Base-by-base conservation (phyloP, 1,140 invertebrate species). In the Drosophila lacteicornis region DNA sequence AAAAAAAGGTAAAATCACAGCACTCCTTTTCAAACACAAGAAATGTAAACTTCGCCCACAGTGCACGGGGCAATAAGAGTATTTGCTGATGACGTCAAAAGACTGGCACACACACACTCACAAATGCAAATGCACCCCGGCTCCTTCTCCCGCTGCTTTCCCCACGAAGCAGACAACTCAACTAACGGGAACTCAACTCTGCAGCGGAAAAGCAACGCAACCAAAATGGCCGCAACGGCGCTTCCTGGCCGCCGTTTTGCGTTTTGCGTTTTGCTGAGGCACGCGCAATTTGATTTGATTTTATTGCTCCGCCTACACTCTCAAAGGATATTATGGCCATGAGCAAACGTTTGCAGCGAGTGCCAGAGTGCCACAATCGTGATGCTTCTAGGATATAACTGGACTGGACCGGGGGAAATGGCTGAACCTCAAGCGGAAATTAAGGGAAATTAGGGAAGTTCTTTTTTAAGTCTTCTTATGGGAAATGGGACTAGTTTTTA, bases 41-140 rank as follows among this genome's bases (percentile, higher is more conserved):
- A 13, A 13, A 1, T 6, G 11, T 1, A 15, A 5, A 12, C 1
- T 42, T 47, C 11, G n/a, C 53, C 45, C 38, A 47, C 40, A 43
- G 51, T 36, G 17, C n/a, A 38, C 30, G 40, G 46, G 46, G 46
- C 27, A 63, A 71, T 40, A 56, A 56, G 53, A 60, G 42, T 73
- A 67, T 74, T 76, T 78, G 75, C 79, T 81, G 79, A 76, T 85
- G 84, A 88, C 84, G 84, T 87, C 80, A 80, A 70, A 73, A 74
- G 80, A 79, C 75, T 43, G 36, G 67, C 40, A 40, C 19, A 63
- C 68, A 68, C 53, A 45, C 22, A 22, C 22, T 53, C 55, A 51
- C 42, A 36, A 55, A 69, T 46, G 50, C 65, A 62, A 49, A 62
- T 42, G 42, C 57, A 55, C 33, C 59, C 65, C 65, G n/a, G 8